These are phyloP conservation scores for Leucopsar rothschildi DNA, from an alignment of 2,113 vertebrate genomes.

Conservation along the genomic window DNA sequence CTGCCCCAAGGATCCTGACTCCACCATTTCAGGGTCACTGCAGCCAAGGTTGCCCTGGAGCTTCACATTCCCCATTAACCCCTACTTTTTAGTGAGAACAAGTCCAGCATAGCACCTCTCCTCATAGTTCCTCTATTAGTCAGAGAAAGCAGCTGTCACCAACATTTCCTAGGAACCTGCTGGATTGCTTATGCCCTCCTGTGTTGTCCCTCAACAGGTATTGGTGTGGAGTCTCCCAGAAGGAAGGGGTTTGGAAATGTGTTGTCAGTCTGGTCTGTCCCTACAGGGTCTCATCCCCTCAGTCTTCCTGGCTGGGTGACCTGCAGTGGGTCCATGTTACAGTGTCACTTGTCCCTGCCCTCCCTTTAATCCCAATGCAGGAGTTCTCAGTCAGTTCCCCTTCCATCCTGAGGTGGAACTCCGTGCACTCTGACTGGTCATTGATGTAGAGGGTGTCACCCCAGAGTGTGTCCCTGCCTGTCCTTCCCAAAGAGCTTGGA, in stretches of 20 bases:
- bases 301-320: rapidly evolving
- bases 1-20: not conserved
- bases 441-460: not conserved
- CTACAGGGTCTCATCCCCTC: not conserved
- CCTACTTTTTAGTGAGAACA: not conserved
- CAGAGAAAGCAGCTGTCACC: not conserved
- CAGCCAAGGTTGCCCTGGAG: not conserved
- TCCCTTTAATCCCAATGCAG: not conserved
- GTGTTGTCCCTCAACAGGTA: not conserved
- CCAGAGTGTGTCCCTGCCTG: not conserved
- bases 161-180: not conserved
- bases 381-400: not conserved
- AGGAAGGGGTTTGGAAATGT: rapidly evolving
- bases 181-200: not conserved
- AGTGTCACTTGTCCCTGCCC: not conserved
- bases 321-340: not conserved
- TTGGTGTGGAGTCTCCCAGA: no score
- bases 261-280: not conserved
- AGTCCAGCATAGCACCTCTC: not conserved
- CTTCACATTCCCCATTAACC: not conserved
- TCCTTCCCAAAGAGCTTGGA: not conserved
- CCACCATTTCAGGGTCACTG: not conserved
- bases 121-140: not conserved
- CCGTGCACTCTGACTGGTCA: not conserved
- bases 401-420: not conserved